Evolutionary conservation across 2,797 vertebrate species (phyloP).

Genomic region (Enteromius mattozi): DNA sequence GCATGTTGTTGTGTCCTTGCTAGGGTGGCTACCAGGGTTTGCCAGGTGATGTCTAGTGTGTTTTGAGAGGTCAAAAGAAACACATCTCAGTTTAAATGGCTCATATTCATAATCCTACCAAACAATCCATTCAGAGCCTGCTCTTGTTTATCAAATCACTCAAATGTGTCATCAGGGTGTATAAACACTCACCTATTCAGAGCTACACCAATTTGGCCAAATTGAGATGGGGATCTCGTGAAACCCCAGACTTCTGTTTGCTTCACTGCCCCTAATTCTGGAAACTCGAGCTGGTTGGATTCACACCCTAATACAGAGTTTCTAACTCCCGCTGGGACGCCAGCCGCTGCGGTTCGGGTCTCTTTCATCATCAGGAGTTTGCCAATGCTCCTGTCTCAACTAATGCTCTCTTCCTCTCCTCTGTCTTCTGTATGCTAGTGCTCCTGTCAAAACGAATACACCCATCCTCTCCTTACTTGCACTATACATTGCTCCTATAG

Average conservation of each 20-base stretch:
- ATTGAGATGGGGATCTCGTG: slow-evolving; percentile 15
- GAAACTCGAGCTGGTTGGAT: slow-evolving; percentile 18
- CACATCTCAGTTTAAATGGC: neutral
- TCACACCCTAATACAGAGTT: slow-evolving; percentile 36
- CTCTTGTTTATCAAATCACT: slow-evolving; percentile 6
- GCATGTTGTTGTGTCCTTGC: neutral
- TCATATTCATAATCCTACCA: neutral
- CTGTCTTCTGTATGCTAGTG: neutral
- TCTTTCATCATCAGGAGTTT: slow-evolving; percentile 45
- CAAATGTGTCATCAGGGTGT: slow-evolving; percentile 8
- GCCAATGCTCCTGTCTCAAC: slow-evolving; percentile 32
- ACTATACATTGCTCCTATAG: neutral
- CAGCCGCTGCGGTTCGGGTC: neutral
- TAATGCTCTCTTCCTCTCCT: slow-evolving; percentile 33
- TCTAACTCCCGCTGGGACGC: slow-evolving; percentile 20
- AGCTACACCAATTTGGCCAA: slow-evolving; percentile 8
- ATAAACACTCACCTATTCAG: neutral
- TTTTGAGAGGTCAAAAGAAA: neutral
- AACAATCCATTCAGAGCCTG: neutral
- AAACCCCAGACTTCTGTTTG: slow-evolving; percentile 22
- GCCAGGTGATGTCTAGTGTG: neutral
- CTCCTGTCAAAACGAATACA: slow-evolving; percentile 19
- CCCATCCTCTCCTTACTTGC: slow-evolving; percentile 13
- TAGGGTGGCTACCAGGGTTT: neutral
- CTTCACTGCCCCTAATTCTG: slow-evolving; percentile 27